Conservation (phyloP, 2,797 vertebrate genomes). For the Benthosema pterotum region DNA sequence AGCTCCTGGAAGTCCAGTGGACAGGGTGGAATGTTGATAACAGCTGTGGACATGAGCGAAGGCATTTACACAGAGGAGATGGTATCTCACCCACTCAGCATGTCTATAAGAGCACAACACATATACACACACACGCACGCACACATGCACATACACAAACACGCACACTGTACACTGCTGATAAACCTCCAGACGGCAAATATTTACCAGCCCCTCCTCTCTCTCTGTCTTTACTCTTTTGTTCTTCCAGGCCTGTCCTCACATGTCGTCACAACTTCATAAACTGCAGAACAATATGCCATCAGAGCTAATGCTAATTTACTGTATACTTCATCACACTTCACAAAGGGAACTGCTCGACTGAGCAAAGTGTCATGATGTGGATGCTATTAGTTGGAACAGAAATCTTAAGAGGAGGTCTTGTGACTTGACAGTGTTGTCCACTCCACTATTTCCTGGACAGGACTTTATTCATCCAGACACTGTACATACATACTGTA, state of each 20-base stretch:
- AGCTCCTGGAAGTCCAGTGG: constrained; percentile 47
- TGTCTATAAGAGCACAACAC: not conserved
- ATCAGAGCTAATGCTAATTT: not conserved
- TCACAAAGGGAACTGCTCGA: too few relatives aligned
- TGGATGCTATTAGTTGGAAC: too few relatives aligned
- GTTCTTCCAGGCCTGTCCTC: constrained; percentile 8
- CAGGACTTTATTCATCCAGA: constrained; percentile 1
- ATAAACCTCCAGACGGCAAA: constrained; percentile 12
- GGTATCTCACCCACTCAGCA: constrained; percentile 2
- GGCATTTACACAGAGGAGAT: constrained; percentile 54
- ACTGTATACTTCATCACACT: too few relatives aligned
- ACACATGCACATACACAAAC: constrained; percentile 12
- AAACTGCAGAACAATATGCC: constrained; percentile 12
- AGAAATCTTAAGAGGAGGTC: too few relatives aligned
- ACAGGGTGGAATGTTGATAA: constrained; percentile 59
- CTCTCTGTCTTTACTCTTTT: not conserved
- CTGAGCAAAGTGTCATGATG: too few relatives aligned
- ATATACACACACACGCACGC: constrained; percentile 9
- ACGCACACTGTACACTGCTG: constrained; percentile 6
- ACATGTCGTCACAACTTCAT: constrained; percentile 25
- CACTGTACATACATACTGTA: not conserved
- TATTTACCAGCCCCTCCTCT: constrained; percentile 12
- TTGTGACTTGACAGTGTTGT: not conserved
- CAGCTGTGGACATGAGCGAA: constrained; percentile 62
- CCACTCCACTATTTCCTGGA: constrained; percentile 21